Percentiles rank a stretch among this genome's conserved stretches.
These are phyloP conservation scores for Sitta carolinensis DNA, from an alignment of 2,797 vertebrate species.

Conservation along the genomic window DNA sequence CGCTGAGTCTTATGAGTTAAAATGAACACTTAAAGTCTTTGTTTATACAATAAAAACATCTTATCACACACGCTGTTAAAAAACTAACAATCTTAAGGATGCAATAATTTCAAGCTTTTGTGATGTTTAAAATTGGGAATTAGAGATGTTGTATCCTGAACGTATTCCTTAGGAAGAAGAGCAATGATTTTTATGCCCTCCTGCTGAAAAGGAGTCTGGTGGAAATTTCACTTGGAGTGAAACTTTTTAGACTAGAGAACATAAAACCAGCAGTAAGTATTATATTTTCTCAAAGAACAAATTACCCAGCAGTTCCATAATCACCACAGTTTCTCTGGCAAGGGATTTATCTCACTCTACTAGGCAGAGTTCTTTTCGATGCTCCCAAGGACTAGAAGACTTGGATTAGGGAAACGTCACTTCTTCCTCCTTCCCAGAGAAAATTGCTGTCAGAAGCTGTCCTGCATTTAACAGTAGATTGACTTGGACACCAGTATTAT, in stretches of 20 bases:
- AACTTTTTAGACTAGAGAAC: not conserved
- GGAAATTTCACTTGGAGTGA: not conserved
- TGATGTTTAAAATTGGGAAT: not conserved
- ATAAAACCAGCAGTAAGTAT: not conserved
- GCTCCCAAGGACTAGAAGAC: not conserved
- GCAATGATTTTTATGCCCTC: not conserved
- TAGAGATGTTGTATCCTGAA: not conserved
- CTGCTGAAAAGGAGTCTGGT: not conserved
- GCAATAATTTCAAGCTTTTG: not conserved
- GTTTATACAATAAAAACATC: not conserved
- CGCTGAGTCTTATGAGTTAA: not conserved
- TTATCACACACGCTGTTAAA: not conserved
- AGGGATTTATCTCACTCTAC: not conserved
- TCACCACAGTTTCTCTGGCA: not conserved
- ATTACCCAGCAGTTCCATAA: not conserved
- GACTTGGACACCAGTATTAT: not conserved
- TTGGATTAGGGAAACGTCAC: not conserved
- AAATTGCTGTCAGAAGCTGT: not conserved
- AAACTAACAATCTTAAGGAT: fast-evolving
- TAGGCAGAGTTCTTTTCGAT: not conserved
- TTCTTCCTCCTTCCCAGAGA: not conserved
- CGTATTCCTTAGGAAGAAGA: not conserved
- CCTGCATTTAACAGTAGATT: not conserved
- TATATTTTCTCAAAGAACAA: not conserved
- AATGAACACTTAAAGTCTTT: not conserved